A percentile compares a stretch with the other conserved stretches of the same genome.
phyloP scores from a whole-genome alignment of 2,797 vertebrate species.

The Acridotheres tristis region DNA sequence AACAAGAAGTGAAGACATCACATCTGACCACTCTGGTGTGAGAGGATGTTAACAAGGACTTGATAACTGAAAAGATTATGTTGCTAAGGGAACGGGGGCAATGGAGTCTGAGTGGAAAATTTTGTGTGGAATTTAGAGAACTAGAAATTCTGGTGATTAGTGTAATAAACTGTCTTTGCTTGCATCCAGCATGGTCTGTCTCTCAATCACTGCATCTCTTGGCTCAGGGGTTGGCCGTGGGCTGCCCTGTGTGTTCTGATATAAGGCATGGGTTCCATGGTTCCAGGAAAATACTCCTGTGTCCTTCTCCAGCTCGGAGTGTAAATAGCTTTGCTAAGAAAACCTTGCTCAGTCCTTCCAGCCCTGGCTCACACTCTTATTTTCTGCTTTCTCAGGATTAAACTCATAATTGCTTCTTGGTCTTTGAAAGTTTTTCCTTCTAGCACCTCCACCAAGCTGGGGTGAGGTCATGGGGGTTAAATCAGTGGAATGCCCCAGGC shows the following conservation, averaged over 20 bases:
- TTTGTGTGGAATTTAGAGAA: neutral
- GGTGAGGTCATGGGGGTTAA: neutral
- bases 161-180: neutral
- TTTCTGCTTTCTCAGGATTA: neutral
- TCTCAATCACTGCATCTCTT: neutral
- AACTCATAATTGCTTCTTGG: neutral
- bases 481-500: neutral
- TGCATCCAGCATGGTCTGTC: neutral
- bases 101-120: neutral
- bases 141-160: neutral
- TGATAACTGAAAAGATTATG: neutral
- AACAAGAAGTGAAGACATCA: neutral
- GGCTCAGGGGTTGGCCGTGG: neutral
- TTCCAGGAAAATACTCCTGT: neutral
- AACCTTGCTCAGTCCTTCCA: neutral
- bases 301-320: neutral
- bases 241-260: neutral
- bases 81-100: neutral
- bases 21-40: accelerated
- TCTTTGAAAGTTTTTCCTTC: neutral
- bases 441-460: neutral
- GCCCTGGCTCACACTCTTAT: neutral
- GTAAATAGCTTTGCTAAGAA: neutral
- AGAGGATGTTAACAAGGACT: neutral
- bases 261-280: neutral